Conservation (phyloP, 2,888 invertebrate species). For the Matsumyia berberina region DNA sequence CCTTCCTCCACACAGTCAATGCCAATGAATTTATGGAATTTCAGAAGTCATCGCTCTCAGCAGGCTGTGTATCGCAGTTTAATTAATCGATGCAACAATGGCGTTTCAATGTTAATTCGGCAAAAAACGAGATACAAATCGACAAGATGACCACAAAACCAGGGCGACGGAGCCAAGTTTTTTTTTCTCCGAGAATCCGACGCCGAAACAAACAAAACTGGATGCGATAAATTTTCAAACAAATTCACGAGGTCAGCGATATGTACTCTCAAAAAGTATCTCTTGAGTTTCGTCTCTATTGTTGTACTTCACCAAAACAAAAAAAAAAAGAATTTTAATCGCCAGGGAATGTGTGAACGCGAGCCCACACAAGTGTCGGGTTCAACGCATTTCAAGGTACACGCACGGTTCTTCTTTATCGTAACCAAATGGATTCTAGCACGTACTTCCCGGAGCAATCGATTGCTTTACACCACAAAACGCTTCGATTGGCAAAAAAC, state of each 20-base stretch:
- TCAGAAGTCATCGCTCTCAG: conserved; percentile 58
- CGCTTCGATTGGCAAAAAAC: conserved; percentile 21
- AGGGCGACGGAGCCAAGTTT: conserved; percentile 17
- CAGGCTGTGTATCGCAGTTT: conserved; percentile 13
- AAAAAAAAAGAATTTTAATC: conserved; percentile 13
- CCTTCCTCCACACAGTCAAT: conserved; percentile 22
- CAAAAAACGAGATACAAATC: not conserved
- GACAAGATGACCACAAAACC: conserved; percentile 9
- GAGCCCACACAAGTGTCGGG: conserved; percentile 9
- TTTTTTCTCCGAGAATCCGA: conserved; percentile 11
- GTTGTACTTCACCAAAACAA: conserved; percentile 29
- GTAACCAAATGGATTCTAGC: conserved; percentile 34
- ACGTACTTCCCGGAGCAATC: conserved; percentile 49
- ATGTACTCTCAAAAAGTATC: conserved; percentile 16
- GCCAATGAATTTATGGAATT: conserved; percentile 19
- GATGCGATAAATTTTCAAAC: conserved; percentile 31
- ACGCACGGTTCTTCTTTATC: conserved; percentile 14
- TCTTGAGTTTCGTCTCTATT: conserved; percentile 27
- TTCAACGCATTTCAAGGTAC: conserved; percentile 11
- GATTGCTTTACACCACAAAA: conserved; percentile 24
- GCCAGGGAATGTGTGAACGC: conserved; percentile 15
- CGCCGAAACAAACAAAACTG: conserved; percentile 20
- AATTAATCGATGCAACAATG: conserved; percentile 41
- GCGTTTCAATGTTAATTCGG: conserved; percentile 19
- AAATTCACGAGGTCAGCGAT: conserved; percentile 49